phyloP scores from a whole-genome alignment of 2,888 invertebrate genomes.

The Hoplodrina ambigua region DNA sequence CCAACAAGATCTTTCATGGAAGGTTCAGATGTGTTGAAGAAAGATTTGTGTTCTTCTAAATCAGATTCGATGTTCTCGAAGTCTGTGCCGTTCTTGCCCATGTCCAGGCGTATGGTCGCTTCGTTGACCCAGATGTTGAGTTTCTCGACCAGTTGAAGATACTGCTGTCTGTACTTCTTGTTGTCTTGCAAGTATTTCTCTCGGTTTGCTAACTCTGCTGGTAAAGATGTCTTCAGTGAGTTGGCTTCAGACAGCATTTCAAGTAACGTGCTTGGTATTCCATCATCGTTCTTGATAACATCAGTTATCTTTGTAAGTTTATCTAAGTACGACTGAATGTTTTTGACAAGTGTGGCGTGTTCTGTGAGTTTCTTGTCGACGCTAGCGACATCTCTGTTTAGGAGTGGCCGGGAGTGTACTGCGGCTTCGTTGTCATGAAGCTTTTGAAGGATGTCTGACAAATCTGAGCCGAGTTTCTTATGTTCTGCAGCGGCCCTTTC shows the following conservation, averaged over 20 bases:
- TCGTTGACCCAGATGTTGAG: constrained; percentile 96
- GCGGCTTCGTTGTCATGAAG: constrained; percentile 95
- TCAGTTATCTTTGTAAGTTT: constrained; percentile 93
- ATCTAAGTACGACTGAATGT: constrained; percentile 93
- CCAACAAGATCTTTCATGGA: constrained; percentile 95
- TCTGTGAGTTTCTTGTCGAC: constrained; percentile 95
- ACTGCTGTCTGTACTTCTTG: constrained; percentile 94
- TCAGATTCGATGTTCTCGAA: constrained; percentile 96
- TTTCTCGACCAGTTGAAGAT: constrained; percentile 94
- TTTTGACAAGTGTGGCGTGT: constrained; percentile 92
- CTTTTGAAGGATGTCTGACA: constrained; percentile 96
- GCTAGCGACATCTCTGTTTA: constrained; percentile 94
- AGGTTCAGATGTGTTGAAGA: constrained; percentile 94
- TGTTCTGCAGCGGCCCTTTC: constrained; percentile 97
- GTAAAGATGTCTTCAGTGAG: constrained; percentile 94
- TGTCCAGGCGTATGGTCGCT: constrained; percentile 94
- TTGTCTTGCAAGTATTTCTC: constrained; percentile 95
- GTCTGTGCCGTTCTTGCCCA: constrained; percentile 96
- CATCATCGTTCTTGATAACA: constrained; percentile 93
- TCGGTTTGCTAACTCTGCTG: constrained; percentile 95
- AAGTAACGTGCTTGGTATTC: constrained; percentile 94
- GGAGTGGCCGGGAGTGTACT: constrained; percentile 95
- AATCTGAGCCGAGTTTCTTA: constrained; percentile 94
- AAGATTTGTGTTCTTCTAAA: constrained; percentile 96
- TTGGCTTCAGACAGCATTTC: constrained; percentile 97